Base-by-base conservation (phyloP, 2,113 vertebrate species). In the Embiotoca jacksoni region DNA sequence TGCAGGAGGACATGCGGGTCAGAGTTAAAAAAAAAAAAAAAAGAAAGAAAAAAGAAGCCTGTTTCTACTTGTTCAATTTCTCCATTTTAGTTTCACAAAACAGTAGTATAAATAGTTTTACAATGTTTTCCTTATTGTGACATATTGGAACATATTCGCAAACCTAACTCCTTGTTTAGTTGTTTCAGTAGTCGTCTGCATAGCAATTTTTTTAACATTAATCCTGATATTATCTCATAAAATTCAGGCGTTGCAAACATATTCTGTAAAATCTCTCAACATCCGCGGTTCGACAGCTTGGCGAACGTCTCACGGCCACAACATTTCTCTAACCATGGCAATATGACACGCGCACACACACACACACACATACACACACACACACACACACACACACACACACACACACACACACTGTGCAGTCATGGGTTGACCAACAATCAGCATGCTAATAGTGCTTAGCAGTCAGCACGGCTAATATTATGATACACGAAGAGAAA, bases 1-100 rank as follows among this genome's bases (percentile, higher is more conserved):
- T 99, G 86, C 49, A 32, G 62, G 41, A 52, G 1, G 55, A 70
- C 7, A 31, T 7, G 13, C 1, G 5, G 23, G 23, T 23, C 23
- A 23, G 23, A 23, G 23, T 23, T 23, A 23, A 23, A 23, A 23
- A 23, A 23, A 23, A 23, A 23, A 23, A 23, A 23, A 23, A 23
- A 23, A 23, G 1, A 23, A 23, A 23, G 23, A 23, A 23, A 23
- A 23, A 23, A 23, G 23, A 23, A 23, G 23, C 23, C 23, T 23
- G 23, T 23, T 23, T 23, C 23, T 23, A 23, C 23, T 23, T 23
- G 23, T 23, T 23, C 23, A 23, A 23, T 23, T 23, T 23, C 23
- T 23, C 23, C 23, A 23, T 23, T 23, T 23, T 23, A 23, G 23
- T 23, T 23, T 23, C 23, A 23, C 23, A 23, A 23, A 23, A 23